A percentile compares a stretch with the other conserved stretches of the same genome.
phyloP scores from a whole-genome alignment of 2,888 invertebrate genomes.

The Dryocosmus kuriphilus region DNA sequence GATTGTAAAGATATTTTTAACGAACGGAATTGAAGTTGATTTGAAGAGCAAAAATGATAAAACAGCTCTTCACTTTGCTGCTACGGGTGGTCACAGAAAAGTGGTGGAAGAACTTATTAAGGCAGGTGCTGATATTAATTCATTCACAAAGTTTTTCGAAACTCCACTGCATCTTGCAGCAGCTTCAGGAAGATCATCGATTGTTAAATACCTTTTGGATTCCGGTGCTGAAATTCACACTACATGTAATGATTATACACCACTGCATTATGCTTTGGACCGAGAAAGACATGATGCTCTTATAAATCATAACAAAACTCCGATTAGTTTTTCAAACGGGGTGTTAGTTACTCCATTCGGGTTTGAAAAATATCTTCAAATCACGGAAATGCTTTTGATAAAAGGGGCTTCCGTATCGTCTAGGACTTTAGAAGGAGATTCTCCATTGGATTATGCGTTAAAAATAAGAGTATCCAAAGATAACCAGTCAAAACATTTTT shows the following conservation, averaged over 20 bases:
- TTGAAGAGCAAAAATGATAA: too few relatives aligned
- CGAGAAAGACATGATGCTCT: too few relatives aligned
- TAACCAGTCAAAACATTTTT: neutral
- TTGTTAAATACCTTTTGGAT: conserved; percentile 1
- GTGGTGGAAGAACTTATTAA: neutral
- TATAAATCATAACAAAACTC: neutral
- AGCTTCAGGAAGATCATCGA: too few relatives aligned
- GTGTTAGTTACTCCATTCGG: neutral
- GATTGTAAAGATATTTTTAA: too few relatives aligned
- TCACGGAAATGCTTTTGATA: neutral
- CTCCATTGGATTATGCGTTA: neutral
- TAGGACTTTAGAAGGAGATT: neutral
- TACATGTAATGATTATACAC: too few relatives aligned
- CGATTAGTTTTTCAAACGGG: neutral
- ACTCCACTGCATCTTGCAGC: too few relatives aligned
- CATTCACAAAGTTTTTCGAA: too few relatives aligned
- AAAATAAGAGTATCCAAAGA: neutral
- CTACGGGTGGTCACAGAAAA: neutral
- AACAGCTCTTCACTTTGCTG: too few relatives aligned
- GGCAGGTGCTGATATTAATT: too few relatives aligned
- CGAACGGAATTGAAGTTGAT: too few relatives aligned
- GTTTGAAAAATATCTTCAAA: neutral
- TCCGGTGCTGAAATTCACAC: too few relatives aligned
- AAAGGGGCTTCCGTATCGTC: neutral
- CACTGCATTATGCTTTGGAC: too few relatives aligned